Conservation (phyloP, 1,140 invertebrate species). For the Diuraphis noxia region DNA sequence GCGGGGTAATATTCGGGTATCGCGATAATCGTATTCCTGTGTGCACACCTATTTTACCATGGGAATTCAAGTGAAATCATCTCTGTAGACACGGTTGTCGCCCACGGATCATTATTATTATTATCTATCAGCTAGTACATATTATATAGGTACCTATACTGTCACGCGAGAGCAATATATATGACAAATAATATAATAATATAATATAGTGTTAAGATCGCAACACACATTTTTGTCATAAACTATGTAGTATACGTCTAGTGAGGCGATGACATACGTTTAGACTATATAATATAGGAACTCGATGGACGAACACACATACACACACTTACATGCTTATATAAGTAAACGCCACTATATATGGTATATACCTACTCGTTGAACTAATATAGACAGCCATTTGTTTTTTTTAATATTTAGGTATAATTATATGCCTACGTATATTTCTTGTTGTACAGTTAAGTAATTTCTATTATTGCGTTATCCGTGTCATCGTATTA, state of each 20-base stretch:
- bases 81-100: conserved; percentile 14
- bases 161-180: neutral
- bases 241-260: neutral
- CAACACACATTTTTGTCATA: neutral
- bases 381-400: neutral
- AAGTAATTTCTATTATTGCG: neutral
- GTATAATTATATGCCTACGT: neutral
- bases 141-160: too few relatives aligned
- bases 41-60: neutral
- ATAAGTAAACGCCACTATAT: neutral
- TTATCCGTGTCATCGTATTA: neutral
- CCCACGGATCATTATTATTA: neutral
- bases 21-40: neutral
- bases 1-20: neutral
- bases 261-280: neutral
- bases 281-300: too few relatives aligned
- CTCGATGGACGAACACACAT: neutral
- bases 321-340: neutral
- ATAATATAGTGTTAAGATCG: neutral
- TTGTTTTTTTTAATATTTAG: neutral
- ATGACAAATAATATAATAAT: neutral
- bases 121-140: neutral
- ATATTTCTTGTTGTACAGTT: neutral
- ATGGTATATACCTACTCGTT: neutral
- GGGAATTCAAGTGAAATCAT: neutral